Percentiles rank a stretch among this genome's conserved stretches.
Conservation (phyloP, 2,888 invertebrate genomes). For the Hyposoter dolosus region DNA sequence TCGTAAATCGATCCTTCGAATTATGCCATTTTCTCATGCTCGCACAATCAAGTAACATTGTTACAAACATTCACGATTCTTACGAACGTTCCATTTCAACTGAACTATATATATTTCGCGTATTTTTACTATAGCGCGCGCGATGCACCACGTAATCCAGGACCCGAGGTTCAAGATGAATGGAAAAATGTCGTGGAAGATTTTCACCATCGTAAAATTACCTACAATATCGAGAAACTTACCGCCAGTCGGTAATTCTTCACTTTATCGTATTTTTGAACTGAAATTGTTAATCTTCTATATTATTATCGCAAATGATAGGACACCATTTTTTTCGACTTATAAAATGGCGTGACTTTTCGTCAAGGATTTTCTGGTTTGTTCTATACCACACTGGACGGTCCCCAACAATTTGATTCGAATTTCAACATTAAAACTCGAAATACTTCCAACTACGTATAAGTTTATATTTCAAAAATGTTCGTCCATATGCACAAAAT, state of each 20-base stretch:
- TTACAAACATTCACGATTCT: slow-evolving; percentile 9
- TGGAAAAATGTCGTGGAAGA: background rate
- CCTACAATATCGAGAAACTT: background rate
- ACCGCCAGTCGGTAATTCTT: background rate
- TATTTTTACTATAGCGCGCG: background rate
- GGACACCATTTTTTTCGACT: too few relatives aligned
- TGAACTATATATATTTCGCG: background rate
- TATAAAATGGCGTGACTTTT: too few relatives aligned
- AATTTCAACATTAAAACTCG: background rate
- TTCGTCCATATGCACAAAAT: slow-evolving; percentile 40
- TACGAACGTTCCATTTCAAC: background rate
- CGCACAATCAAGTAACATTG: slow-evolving; percentile 20
- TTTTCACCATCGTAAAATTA: background rate
- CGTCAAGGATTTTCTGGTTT: too few relatives aligned
- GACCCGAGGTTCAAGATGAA: background rate
- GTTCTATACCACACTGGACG: too few relatives aligned
- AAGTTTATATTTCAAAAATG: slow-evolving; percentile 45
- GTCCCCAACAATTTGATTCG: background rate
- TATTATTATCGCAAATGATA: too few relatives aligned
- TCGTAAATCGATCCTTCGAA: background rate
- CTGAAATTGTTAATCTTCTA: background rate
- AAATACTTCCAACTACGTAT: slow-evolving; percentile 40
- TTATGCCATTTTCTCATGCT: background rate
- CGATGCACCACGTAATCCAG: background rate
- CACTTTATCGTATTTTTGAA: background rate